These are phyloP conservation scores for Acanthopleura granulata DNA, from an alignment of 2,888 invertebrate species.

Conservation along the genomic window DNA sequence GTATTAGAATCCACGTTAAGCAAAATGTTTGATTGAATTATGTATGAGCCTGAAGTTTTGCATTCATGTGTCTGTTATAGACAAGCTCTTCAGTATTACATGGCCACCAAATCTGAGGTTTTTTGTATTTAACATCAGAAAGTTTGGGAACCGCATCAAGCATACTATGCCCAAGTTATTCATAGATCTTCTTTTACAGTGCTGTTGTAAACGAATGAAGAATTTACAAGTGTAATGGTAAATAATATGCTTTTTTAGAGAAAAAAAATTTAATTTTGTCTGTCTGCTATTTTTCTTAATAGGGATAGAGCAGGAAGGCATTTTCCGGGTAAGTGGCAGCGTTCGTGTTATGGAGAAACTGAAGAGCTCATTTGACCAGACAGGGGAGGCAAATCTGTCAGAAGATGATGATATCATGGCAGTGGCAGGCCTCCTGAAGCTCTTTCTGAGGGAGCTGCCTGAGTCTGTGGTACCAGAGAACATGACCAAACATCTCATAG, in stretches of 20 bases:
- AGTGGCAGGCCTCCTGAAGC: constrained; percentile 74
- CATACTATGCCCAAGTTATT: too few relatives aligned
- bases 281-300: constrained; percentile 21
- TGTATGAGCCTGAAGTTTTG: too few relatives aligned
- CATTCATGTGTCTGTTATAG: too few relatives aligned
- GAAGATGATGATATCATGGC: constrained; percentile 73
- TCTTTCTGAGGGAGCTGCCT: constrained; percentile 74
- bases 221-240: too few relatives aligned
- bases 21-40: too few relatives aligned
- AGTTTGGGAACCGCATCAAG: too few relatives aligned
- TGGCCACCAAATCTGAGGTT: too few relatives aligned
- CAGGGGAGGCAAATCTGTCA: constrained; percentile 73
- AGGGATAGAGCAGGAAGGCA: constrained; percentile 71
- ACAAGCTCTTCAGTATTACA: too few relatives aligned
- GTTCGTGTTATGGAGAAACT: constrained; percentile 73
- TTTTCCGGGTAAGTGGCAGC: constrained; percentile 74
- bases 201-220: too few relatives aligned
- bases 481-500: constrained; percentile 66
- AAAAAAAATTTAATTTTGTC: not conserved
- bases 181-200: too few relatives aligned
- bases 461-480: constrained; percentile 70
- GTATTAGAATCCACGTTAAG: too few relatives aligned
- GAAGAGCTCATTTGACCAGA: constrained; percentile 72
- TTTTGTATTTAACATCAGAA: too few relatives aligned
- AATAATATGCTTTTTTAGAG: not conserved